These are phyloP conservation scores for Cryptophagus acutangulus DNA, from an alignment of 2,888 invertebrate genomes.

Conservation along the genomic window DNA sequence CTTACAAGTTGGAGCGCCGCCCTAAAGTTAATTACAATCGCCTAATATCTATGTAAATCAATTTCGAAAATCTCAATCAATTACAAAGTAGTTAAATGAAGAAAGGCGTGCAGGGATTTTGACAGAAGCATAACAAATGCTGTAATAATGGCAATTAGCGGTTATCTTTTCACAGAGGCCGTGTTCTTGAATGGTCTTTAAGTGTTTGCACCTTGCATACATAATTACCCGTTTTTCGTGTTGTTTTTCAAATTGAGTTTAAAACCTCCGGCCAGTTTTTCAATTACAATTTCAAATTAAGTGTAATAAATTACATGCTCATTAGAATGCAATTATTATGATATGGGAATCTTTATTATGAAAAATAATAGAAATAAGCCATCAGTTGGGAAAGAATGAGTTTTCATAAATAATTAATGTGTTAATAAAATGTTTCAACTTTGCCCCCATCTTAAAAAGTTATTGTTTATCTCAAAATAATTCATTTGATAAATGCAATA, in stretches of 20 bases:
- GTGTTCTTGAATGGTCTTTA: conserved; percentile 5
- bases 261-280: conserved; percentile 4
- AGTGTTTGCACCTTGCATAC: conserved; percentile 11
- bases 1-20: too few species aligned
- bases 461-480: too few species aligned
- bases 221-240: conserved; percentile 8
- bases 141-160: conserved; percentile 11
- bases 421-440: too few species aligned
- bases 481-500: too few species aligned
- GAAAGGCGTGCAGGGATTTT: not conserved
- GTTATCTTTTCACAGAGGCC: conserved; percentile 3
- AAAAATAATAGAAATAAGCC: too few species aligned
- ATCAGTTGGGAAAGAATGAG: too few species aligned
- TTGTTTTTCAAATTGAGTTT: conserved; percentile 7
- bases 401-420: too few species aligned
- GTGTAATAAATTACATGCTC: conserved; percentile 7
- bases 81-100: not conserved
- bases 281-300: conserved; percentile 6
- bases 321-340: not conserved
- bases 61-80: too few species aligned
- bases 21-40: too few species aligned
- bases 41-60: not conserved
- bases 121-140: conserved; percentile 5
- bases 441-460: too few species aligned
- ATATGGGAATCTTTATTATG: too few species aligned